Conservation (phyloP, 2,888 invertebrate genomes). For the Geophilus truncorum region DNA sequence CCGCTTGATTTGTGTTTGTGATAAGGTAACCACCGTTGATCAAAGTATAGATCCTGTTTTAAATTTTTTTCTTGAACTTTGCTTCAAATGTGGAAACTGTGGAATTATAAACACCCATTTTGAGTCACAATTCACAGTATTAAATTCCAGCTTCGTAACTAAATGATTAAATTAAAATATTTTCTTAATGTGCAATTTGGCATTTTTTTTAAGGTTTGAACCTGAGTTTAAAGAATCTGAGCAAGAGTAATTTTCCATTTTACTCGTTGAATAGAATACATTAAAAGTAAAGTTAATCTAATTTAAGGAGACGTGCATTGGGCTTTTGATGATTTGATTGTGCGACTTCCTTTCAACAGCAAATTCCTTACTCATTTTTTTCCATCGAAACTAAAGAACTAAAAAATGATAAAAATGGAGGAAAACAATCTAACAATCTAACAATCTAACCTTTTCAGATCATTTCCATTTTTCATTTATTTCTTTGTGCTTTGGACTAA, state of each 20-base stretch:
- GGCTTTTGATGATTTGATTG: not conserved
- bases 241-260: conserved; percentile 7
- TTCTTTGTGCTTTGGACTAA: too few relatives aligned
- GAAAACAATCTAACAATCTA: too few relatives aligned
- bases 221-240: not conserved
- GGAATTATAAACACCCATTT: too few relatives aligned
- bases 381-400: not conserved
- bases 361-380: not conserved
- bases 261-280: conserved; percentile 2
- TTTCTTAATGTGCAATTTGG: too few relatives aligned
- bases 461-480: too few relatives aligned
- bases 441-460: too few relatives aligned
- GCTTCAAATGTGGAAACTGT: too few relatives aligned
- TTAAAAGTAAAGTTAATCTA: not conserved
- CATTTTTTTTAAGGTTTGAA: not conserved
- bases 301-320: not conserved
- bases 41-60: not conserved
- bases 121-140: too few relatives aligned
- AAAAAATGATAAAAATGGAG: not conserved
- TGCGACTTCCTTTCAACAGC: not conserved
- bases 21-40: not conserved
- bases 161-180: too few relatives aligned
- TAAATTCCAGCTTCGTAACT: too few relatives aligned
- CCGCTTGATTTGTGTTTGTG: not conserved
- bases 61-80: not conserved